Evolutionary conservation across 2,113 vertebrate species (phyloP).

Genomic region (Rhynchomys soricoides): DNA sequence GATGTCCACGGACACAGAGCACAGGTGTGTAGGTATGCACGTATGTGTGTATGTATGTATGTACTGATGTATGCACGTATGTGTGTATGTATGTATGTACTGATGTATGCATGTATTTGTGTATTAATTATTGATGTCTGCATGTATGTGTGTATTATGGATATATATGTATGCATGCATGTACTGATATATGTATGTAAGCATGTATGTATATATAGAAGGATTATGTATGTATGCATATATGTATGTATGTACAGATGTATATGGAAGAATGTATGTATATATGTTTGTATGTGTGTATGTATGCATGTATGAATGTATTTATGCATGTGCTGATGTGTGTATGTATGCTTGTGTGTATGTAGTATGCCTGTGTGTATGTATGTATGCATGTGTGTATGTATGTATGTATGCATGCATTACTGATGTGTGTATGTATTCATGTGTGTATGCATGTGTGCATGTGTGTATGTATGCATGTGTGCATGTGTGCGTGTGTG

Average conservation of each 20-base stretch:
- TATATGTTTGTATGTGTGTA: not conserved
- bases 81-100: not conserved
- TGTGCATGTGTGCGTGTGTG: not conserved
- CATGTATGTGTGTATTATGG: too few relatives aligned
- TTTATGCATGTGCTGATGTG: not conserved
- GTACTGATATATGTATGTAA: not conserved
- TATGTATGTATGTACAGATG: not conserved
- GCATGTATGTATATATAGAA: accelerated
- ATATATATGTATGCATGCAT: not conserved
- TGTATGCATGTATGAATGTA: accelerated
- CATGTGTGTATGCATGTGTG: not conserved
- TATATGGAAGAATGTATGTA: not conserved
- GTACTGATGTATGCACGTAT: not conserved
- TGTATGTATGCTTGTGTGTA: too few relatives aligned
- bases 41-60: not conserved
- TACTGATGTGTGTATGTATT: not conserved
- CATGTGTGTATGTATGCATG: accelerated
- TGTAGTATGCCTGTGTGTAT: too few relatives aligned
- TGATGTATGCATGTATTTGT: accelerated
- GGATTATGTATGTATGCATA: not conserved
- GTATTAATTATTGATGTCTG: not conserved
- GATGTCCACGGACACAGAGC: accelerated
- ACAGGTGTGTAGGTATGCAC: not conserved
- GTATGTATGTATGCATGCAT: accelerated
- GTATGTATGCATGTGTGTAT: accelerated